Conservation (phyloP, 2,888 invertebrate species). For the Cataglyphis cursor region DNA sequence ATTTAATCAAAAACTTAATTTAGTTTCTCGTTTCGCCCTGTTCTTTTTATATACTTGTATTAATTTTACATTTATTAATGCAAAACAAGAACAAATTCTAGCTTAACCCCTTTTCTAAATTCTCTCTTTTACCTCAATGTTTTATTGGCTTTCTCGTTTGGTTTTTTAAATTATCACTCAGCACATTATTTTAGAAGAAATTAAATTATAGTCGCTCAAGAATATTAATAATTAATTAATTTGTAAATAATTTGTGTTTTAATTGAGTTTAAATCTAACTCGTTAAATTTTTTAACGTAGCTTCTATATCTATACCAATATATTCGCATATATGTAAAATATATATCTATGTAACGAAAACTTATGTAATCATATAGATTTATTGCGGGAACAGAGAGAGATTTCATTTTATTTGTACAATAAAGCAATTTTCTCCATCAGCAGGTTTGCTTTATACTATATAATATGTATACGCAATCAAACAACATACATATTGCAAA, state of each 20-base stretch:
- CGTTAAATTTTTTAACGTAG: not conserved
- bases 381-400: not conserved
- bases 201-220: not conserved
- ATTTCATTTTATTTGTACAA: not conserved
- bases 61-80: not conserved
- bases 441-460: not conserved
- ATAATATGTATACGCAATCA: not conserved
- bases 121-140: not conserved
- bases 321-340: not conserved
- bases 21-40: not conserved
- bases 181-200: not conserved
- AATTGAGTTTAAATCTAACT: constrained; percentile 20
- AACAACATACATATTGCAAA: constrained; percentile 2
- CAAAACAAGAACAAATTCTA: not conserved
- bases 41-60: not conserved
- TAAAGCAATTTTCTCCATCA: not conserved
- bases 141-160: not conserved
- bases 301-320: not conserved
- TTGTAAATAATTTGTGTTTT: constrained; percentile 7
- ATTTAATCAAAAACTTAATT: not conserved
- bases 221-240: constrained; percentile 7
- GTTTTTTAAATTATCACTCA: not conserved
- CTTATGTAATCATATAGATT: not conserved
- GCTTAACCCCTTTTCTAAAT: not conserved
- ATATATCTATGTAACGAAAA: constrained; percentile 1